phyloP scores from a whole-genome alignment of 2,888 invertebrate genomes.

The Eledona agricola region DNA sequence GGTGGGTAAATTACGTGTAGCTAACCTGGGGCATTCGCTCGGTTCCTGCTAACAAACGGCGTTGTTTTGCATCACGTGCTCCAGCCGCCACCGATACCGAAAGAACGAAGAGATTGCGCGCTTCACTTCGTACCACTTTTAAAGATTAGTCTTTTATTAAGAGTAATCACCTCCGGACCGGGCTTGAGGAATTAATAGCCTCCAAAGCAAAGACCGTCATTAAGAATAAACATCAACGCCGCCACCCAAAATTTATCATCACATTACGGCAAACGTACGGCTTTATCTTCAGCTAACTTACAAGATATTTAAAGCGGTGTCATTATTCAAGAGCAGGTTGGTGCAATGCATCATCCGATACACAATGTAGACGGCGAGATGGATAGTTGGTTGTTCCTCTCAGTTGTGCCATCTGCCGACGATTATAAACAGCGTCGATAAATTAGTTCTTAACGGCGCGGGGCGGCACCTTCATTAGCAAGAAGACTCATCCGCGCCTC shows the following conservation, averaged over 20 bases:
- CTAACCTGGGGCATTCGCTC: slow-evolving; percentile 41
- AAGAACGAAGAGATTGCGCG: too few species aligned
- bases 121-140: too few species aligned
- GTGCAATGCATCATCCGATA: slow-evolving; percentile 52
- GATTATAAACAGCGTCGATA: slow-evolving; percentile 55
- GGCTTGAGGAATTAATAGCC: slow-evolving; percentile 28
- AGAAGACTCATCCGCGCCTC: slow-evolving; percentile 22
- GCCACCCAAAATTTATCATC: slow-evolving; percentile 48
- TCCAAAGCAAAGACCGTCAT: slow-evolving; percentile 40
- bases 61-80: too few species aligned
- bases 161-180: too few species aligned
- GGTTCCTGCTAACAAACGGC: slow-evolving; percentile 39
- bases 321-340: slow-evolving; percentile 55
- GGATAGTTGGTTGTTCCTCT: slow-evolving; percentile 38
- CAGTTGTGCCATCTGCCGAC: slow-evolving; percentile 42
- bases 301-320: slow-evolving; percentile 54
- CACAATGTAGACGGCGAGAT: slow-evolving; percentile 39
- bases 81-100: too few species aligned
- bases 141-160: too few species aligned
- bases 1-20: slow-evolving; percentile 46
- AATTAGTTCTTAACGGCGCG: slow-evolving; percentile 53
- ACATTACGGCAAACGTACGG: slow-evolving; percentile 44
- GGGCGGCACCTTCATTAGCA: slow-evolving; percentile 51
- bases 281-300: slow-evolving; percentile 50
- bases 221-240: slow-evolving; percentile 50